Evolutionary conservation across 2,888 invertebrate species (phyloP).

Genomic region (Priocnemis perturbator): DNA sequence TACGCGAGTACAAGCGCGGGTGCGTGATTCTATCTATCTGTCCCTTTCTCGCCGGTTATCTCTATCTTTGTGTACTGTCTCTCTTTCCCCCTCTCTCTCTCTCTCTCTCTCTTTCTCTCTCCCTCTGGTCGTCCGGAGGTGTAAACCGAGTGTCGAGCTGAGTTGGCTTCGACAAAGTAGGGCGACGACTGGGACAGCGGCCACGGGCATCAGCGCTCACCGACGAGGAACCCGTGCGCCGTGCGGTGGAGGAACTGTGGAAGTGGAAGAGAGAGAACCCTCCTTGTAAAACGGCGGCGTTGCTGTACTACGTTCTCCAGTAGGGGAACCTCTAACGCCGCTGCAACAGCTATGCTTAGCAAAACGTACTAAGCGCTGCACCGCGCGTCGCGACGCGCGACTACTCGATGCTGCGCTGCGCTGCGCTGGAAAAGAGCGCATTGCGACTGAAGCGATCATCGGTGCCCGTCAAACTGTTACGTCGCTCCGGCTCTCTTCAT

Average conservation of each 20-base stretch:
- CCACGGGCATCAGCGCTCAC: constrained; percentile 72
- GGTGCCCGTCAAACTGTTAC: constrained; percentile 7
- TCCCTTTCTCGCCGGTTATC: too few relatives aligned
- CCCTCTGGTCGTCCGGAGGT: constrained; percentile 49
- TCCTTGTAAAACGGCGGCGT: constrained; percentile 59
- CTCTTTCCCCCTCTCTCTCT: constrained; percentile 5
- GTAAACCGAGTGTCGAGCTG: constrained; percentile 63
- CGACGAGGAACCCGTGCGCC: constrained; percentile 66
- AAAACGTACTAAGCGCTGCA: too few relatives aligned
- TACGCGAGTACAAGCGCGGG: too few relatives aligned
- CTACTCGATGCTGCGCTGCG: constrained; percentile 32
- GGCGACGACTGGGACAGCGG: constrained; percentile 75
- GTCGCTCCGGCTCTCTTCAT: neutral
- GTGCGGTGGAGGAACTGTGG: constrained; percentile 64
- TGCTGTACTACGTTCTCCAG: constrained; percentile 61
- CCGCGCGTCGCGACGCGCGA: constrained; percentile 17
- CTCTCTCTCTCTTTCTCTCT: constrained; percentile 25
- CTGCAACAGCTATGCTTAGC: constrained; percentile 39
- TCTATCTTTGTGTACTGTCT: neutral
- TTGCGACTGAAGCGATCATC: too few relatives aligned
- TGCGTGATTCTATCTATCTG: too few relatives aligned
- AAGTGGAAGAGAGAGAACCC: constrained; percentile 64
- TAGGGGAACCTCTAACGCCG: constrained; percentile 61
- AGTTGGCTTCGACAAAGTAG: constrained; percentile 73
- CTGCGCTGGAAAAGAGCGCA: constrained; percentile 7